Evolutionary conservation across 2,113 vertebrate genomes (phyloP).

Genomic region (Vidua chalybeata): DNA sequence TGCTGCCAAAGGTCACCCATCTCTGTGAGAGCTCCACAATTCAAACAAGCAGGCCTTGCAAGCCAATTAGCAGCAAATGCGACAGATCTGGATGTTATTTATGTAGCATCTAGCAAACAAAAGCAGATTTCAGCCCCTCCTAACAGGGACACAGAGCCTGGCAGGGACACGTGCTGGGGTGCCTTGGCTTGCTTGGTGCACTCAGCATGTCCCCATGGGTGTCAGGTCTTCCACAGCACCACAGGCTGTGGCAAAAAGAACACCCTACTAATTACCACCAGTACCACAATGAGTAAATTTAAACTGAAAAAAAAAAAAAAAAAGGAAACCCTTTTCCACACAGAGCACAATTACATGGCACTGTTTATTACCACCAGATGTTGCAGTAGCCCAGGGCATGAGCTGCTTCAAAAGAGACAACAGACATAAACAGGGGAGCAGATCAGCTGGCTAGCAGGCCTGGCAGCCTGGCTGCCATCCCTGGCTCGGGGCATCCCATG

Average conservation of each 20-base stretch:
- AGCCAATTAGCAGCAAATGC: slow-evolving; percentile 64
- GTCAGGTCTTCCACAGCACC: not conserved
- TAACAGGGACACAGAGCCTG: not conserved
- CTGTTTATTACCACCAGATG: slow-evolving; percentile 29
- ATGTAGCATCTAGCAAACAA: slow-evolving; percentile 49
- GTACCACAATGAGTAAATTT: not conserved
- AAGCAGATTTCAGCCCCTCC: slow-evolving; percentile 7
- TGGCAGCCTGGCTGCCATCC: not conserved
- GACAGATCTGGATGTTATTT: slow-evolving; percentile 66
- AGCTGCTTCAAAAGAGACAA: slow-evolving; percentile 13
- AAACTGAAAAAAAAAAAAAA: not conserved
- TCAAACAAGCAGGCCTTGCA: slow-evolving; percentile 49
- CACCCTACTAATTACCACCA: not conserved
- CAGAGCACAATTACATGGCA: not conserved
- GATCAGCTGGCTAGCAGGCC: not conserved
- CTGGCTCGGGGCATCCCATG: not conserved
- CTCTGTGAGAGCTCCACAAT: slow-evolving; percentile 64
- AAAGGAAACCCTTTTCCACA: not conserved
- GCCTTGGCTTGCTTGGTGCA: fast-evolving
- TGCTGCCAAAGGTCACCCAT: slow-evolving; percentile 57
- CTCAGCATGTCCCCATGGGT: fast-evolving
- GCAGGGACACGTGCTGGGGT: not conserved
- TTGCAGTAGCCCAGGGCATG: not conserved
- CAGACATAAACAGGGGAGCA: not conserved
- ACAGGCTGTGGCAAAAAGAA: not conserved